A percentile compares a stretch with the other conserved stretches of the same genome.
These are phyloP conservation scores for Lanius collurio DNA, from an alignment of 2,113 vertebrate species.

Conservation along the genomic window DNA sequence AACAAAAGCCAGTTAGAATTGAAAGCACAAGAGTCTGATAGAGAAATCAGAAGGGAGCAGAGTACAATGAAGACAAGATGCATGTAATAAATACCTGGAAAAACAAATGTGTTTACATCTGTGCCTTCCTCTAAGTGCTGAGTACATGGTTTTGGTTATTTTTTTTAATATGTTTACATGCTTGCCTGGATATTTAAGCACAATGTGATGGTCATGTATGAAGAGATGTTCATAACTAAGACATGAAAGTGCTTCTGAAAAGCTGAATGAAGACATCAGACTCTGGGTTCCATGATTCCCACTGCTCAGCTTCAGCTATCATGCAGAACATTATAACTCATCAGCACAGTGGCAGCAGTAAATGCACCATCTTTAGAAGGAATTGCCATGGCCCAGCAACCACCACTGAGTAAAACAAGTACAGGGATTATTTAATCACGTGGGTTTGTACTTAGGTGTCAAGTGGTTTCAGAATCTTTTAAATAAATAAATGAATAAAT, in stretches of 20 bases:
- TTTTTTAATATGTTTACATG: neutral
- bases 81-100: neutral
- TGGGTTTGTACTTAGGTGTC: neutral
- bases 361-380: neutral
- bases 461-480: neutral
- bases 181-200: neutral
- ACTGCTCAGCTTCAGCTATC: neutral
- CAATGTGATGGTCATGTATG: neutral
- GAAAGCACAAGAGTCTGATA: neutral
- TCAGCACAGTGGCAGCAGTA: neutral
- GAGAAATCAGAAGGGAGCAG: neutral
- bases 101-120: neutral
- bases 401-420: neutral
- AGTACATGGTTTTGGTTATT: fast-evolving
- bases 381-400: neutral
- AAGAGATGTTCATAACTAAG: neutral
- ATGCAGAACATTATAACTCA: neutral
- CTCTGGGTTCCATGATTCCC: neutral
- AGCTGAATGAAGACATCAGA: neutral
- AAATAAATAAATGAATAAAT: neutral
- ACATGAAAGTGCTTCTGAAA: neutral
- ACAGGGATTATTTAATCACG: neutral
- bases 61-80: neutral
- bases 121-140: neutral
- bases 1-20: neutral